phyloP scores from a whole-genome alignment of 2,888 invertebrate genomes.

The Nephrocerus scutellatus region DNA sequence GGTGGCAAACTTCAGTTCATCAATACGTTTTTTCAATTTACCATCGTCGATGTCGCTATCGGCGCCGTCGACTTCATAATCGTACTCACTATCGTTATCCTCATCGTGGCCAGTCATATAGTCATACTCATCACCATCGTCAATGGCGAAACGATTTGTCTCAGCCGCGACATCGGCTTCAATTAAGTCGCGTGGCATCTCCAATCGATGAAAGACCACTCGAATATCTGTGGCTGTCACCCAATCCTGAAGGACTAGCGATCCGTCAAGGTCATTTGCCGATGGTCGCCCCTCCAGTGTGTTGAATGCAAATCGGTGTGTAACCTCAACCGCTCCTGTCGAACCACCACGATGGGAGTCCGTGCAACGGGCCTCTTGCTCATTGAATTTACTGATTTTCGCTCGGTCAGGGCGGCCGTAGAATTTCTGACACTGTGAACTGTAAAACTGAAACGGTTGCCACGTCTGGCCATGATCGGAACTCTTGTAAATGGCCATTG shows the following conservation, averaged over 20 bases:
- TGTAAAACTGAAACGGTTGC: slow-evolving; percentile 99
- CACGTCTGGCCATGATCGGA: slow-evolving; percentile 95
- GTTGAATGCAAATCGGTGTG: slow-evolving; percentile 89
- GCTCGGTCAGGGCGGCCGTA: slow-evolving; percentile 86
- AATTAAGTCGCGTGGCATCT: slow-evolving; percentile 57
- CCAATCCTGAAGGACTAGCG: slow-evolving; percentile 99
- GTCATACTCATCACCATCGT: slow-evolving; percentile 27
- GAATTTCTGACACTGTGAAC: slow-evolving; percentile 84
- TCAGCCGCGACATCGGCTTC: slow-evolving; percentile 23
- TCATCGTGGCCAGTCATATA: slow-evolving; percentile 41
- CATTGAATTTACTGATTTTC: slow-evolving; percentile 89
- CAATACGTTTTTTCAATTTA: no score
- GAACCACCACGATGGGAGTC: slow-evolving; percentile 82
- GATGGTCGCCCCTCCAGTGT: slow-evolving; percentile 95
- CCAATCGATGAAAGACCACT: slow-evolving; percentile 85
- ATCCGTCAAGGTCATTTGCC: slow-evolving; percentile 89
- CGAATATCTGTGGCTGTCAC: slow-evolving; percentile 97
- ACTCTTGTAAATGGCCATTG: slow-evolving; percentile 94
- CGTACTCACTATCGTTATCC: slow-evolving; percentile 25
- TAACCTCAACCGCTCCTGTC: slow-evolving; percentile 62
- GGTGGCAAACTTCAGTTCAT: slow-evolving; percentile 37
- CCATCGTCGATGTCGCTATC: slow-evolving; percentile 26
- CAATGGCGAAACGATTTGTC: slow-evolving; percentile 41
- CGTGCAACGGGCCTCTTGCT: slow-evolving; percentile 96
- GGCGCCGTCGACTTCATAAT: no score